Base-by-base conservation (phyloP, 2,113 vertebrate species). In the Austrofundulus limnaeus region DNA sequence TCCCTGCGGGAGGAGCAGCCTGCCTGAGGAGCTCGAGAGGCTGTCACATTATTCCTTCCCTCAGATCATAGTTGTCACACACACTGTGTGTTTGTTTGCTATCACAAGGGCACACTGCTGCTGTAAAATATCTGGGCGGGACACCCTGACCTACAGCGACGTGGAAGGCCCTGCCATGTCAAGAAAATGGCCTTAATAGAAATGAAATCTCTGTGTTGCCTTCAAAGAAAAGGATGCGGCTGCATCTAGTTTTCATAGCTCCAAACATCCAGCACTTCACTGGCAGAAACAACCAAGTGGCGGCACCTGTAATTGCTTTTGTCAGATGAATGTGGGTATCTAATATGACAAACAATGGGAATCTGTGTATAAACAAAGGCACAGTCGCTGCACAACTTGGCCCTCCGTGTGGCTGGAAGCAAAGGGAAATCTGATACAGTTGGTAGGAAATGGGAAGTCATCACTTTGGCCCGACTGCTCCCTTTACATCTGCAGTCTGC, bases 1-100 rank as follows among this genome's bases (percentile, higher is more conserved):
- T 84, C 80, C 72, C 76, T 1, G 19, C 2, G 37, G 84, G 72
- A 65, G 19, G 21, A 57, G 58, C 68, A 11, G 57, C 41, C 77
- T 71, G 80, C 66, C 77, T 9, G 20, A 46, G 56, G 71, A 72
- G 76, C 83, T 55, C 16, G 77, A 70, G 72, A 62, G 59, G 72
- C 73, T 84, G 85, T 87, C 83, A 81, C 70, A 59, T 80, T 82
- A 82, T 82, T 79, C 77, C 81, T 81, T 72, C 70, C 64, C 63
- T 58, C 9, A 83, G 68, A 87, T 88, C 73, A 43, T 31, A 61
- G 70, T 80, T 88, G 86, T 85, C 86, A 82, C 65, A 82, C 65
- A 66, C 23, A 50, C 58, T 42, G 70, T 45, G 75, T 21, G 60
- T 78, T 73, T 75, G 56, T 70, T 66, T 77, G 81, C 54, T 72